A percentile compares a stretch with the other conserved stretches of the same genome.
Conservation (phyloP, 2,888 invertebrate species). For the Noctuana brunneofusca region DNA sequence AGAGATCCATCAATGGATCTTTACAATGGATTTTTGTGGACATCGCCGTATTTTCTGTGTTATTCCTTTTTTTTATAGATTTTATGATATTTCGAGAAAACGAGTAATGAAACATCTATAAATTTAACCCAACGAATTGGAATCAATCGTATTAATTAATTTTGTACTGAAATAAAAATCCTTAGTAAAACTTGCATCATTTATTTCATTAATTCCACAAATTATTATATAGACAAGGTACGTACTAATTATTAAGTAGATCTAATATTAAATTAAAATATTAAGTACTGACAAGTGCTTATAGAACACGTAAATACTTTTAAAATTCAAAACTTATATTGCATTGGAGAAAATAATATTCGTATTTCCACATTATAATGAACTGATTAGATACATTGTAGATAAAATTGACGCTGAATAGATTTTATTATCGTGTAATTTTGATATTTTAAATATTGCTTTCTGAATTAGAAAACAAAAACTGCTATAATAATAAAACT, state of each 20-base stretch:
- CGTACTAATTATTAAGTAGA: constrained; percentile 65
- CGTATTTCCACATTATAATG: too few species aligned
- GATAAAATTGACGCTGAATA: not conserved
- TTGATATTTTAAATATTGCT: not conserved
- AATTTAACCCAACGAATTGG: too few species aligned
- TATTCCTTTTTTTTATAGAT: too few species aligned
- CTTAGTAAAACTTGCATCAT: constrained; percentile 57
- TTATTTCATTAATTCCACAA: constrained; percentile 71
- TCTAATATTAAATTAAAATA: constrained; percentile 63
- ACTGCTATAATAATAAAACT: too few species aligned
- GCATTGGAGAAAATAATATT: not conserved
- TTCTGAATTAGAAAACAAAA: not conserved
- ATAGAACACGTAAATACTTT: constrained; percentile 37
- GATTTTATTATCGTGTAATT: not conserved
- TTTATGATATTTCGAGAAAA: too few species aligned
- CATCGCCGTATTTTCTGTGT: too few species aligned
- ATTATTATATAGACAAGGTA: constrained; percentile 52
- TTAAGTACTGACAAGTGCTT: constrained; percentile 62
- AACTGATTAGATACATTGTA: too few species aligned
- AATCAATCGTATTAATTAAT: not conserved
- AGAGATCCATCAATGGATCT: too few species aligned
- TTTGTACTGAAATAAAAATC: constrained; percentile 3
- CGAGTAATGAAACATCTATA: too few species aligned
- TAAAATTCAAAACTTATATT: constrained; percentile 15
- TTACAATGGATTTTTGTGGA: too few species aligned